Base-by-base conservation (phyloP, 2,888 invertebrate genomes). In the Lithodes maja region DNA sequence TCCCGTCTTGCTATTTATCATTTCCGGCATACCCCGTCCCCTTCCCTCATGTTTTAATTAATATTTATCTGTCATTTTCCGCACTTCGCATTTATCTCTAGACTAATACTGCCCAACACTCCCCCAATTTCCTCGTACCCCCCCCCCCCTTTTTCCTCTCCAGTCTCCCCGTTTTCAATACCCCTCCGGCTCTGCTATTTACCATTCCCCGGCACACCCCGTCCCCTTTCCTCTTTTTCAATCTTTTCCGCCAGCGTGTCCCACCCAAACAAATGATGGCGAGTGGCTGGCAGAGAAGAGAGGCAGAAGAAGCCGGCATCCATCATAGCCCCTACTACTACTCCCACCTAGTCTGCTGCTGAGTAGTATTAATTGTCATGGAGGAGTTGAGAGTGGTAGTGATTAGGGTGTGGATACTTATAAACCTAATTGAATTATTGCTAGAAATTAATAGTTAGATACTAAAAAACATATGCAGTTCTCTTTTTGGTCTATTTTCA, bases 201-300 rank as follows among this genome's bases (percentile, higher is more conserved):
- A 5, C 61, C 61, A 9, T 12, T 12, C 61, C 12, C 61, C 61
- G 7, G 3, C 71, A 9, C 71, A 9, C n/a, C 71, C 71, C 71
- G 7, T n/a, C n/a, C 71, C 3, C 71, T n/a, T n/a, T n/a, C n/a
- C 71, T 71, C 71, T 71, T 71, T 71, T 71, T 71, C 71, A 71
- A 71, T 71, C 71, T 71, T 71, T 71, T 71, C 71, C 71, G 71
- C 71, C 17, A 78, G 3, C 78, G 2, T 52, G 33, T 52, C 50
- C 52, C 9, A n/a, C 7, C 50, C 3, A 78, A 2, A 52, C 50
- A 78, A 49, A 78, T 78, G 78, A 78, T 78, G 78, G 78, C 9
- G 12, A 49, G 52, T 9, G 15, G 15, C 12, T 52, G 53, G 78
- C 15, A 17, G 78, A 15, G 53, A 12, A 17, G 52, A 78, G 71